Conservation (phyloP, 2,797 vertebrate genomes). For the Emys orbicularis region DNA sequence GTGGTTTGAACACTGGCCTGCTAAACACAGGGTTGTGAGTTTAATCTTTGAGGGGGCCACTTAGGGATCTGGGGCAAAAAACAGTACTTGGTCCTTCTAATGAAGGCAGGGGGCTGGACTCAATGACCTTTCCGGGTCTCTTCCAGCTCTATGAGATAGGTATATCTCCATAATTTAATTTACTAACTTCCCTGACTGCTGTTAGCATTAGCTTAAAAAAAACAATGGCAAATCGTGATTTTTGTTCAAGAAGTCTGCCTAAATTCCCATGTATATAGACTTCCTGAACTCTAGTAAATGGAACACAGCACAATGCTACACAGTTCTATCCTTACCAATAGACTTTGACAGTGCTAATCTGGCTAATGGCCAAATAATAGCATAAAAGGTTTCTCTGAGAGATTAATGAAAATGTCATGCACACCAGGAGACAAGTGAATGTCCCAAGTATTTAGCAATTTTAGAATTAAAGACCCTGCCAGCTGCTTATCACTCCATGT, state of each 20-base stretch:
- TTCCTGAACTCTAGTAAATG: neutral
- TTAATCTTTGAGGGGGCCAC: no score
- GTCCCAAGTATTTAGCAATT: slow-evolving; percentile 5
- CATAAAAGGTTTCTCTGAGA: slow-evolving; percentile 44
- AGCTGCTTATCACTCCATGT: neutral
- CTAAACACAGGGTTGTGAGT: no score
- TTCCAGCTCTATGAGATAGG: no score
- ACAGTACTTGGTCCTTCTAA: no score
- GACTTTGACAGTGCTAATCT: neutral
- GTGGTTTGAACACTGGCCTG: no score
- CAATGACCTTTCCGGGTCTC: no score
- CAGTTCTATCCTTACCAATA: neutral
- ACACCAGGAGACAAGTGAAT: slow-evolving; percentile 7
- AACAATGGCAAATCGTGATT: neutral
- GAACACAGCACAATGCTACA: neutral
- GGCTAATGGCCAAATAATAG: slow-evolving; percentile 36
- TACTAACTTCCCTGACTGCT: neutral
- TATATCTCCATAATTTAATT: no score
- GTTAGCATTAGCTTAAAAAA: neutral
- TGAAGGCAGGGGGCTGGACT: no score
- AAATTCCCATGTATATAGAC: neutral
- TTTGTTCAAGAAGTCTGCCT: neutral
- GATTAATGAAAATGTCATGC: slow-evolving; percentile 50
- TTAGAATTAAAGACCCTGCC: slow-evolving; percentile 40
- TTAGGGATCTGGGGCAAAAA: no score